Conservation (phyloP, 2,888 invertebrate species). For the Tipula unca region DNA sequence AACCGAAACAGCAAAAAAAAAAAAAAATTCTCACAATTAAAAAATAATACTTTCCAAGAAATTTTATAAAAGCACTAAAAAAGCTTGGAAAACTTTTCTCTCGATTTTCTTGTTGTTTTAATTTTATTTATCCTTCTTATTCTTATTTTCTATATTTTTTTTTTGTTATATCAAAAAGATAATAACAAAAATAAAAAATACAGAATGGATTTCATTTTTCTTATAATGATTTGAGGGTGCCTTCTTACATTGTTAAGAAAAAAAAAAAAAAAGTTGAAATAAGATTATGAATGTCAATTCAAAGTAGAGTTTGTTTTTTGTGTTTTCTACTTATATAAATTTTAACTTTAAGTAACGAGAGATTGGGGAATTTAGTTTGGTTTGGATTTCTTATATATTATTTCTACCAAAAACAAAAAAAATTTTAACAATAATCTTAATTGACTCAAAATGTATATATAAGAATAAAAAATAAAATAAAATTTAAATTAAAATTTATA, state of each 20-base stretch:
- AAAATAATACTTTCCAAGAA: not conserved
- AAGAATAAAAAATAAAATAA: not conserved
- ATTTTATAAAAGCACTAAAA: not conserved
- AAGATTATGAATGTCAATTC: conserved; percentile 14
- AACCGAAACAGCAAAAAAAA: too few relatives aligned
- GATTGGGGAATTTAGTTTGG: conserved; percentile 1
- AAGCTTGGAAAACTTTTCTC: not conserved
- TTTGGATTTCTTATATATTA: not conserved
- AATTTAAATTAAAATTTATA: not conserved
- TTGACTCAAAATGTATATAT: not conserved
- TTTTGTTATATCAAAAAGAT: not conserved
- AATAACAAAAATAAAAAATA: not conserved
- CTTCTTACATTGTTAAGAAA: not conserved
- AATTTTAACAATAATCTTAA: not conserved
- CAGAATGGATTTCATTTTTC: not conserved
- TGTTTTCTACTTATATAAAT: not conserved
- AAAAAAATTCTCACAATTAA: not conserved
- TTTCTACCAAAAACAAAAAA: not conserved
- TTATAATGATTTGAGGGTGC: not conserved
- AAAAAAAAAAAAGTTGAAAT: not conserved
- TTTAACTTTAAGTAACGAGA: not conserved
- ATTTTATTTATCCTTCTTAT: not conserved
- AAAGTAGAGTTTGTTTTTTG: not conserved
- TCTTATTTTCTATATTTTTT: too few relatives aligned
- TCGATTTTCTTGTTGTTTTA: not conserved